These are phyloP conservation scores for Crypturellus tataupa DNA, from an alignment of 2,797 vertebrate genomes.

Conservation along the genomic window DNA sequence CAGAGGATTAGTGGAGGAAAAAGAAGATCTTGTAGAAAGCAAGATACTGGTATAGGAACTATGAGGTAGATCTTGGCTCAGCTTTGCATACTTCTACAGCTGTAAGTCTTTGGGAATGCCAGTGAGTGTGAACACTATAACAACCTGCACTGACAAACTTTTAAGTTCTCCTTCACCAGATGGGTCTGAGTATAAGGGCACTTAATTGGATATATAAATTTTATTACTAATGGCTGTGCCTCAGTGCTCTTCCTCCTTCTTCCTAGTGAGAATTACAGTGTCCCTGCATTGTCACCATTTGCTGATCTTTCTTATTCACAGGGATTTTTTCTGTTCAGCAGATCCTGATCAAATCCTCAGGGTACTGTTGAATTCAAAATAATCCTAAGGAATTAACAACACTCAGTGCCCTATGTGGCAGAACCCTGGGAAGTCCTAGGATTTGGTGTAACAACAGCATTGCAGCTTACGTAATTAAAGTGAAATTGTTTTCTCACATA, in stretches of 20 bases:
- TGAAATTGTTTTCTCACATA: neutral
- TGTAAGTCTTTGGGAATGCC: neutral
- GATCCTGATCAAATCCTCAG: neutral
- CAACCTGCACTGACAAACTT: accelerated
- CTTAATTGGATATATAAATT: neutral
- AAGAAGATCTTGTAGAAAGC: neutral
- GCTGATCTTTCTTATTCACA: neutral
- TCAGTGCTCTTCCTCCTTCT: neutral
- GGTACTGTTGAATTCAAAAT: neutral
- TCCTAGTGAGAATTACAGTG: neutral
- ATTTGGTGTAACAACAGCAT: neutral
- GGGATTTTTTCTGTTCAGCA: neutral
- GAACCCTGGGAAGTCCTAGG: neutral
- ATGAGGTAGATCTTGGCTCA: neutral
- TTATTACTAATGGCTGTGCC: neutral
- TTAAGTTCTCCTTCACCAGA: neutral
- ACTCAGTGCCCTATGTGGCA: neutral
- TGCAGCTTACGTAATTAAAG: neutral
- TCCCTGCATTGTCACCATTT: neutral
- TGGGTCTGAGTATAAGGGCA: neutral
- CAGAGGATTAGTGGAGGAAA: neutral
- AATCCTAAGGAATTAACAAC: neutral
- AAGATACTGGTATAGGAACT: neutral
- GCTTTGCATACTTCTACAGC: neutral
- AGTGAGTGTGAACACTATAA: neutral